Evolutionary conservation across 2,888 invertebrate genomes (phyloP), one percentile per base, ranked within the genome.

Genomic region (Diaprepes abbreviatus): DNA sequence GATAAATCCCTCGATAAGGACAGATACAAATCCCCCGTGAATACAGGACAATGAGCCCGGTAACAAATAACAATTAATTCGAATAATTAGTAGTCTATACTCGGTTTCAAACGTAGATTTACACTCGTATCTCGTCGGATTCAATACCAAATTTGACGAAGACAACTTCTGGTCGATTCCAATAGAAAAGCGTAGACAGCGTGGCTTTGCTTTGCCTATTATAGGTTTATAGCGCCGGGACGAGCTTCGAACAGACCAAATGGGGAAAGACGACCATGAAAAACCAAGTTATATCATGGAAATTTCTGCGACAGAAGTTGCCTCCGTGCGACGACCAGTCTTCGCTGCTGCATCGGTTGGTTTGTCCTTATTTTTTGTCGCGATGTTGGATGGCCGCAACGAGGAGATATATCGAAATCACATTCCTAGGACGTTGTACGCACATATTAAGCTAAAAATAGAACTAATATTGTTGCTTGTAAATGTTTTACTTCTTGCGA

Each of bases 141-240:
- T 55, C 45, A 79, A 83, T 83, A 83, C 84, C 84, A 84, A 84
- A 84, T 83, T 83, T 83, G 84, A 83, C 79, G 81, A 83, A 81
- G 82, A 82, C 83, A 76, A 79, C 82, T 84, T 81, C 81, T 79
- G 77, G 67, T 64, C 80, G 79, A 80, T 82, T 79, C 82, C 79
- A 79, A 79, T 81, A 81, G 82, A 82, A 81, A 81, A 82, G 79
- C 81, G 81, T 80, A 83, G 83, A 83, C 83, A 81, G 83, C 83
- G 80, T 83, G 83, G 81, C 83, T 83, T 82, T 82, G 81, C 76
- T 79, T 81, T 81, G 78, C 84, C 83, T 83, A 83, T 83, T 83
- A 83, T 83, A 83, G 83, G 75, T 78, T 83, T 83, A 80, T 80
- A 48, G 71, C 79, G 78, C 77, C 74, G 75, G 71, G 73, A 70